A percentile compares a stretch with the other conserved stretches of the same genome.
Conservation (phyloP, 2,888 invertebrate species). For the Metacarcinus magister region DNA sequence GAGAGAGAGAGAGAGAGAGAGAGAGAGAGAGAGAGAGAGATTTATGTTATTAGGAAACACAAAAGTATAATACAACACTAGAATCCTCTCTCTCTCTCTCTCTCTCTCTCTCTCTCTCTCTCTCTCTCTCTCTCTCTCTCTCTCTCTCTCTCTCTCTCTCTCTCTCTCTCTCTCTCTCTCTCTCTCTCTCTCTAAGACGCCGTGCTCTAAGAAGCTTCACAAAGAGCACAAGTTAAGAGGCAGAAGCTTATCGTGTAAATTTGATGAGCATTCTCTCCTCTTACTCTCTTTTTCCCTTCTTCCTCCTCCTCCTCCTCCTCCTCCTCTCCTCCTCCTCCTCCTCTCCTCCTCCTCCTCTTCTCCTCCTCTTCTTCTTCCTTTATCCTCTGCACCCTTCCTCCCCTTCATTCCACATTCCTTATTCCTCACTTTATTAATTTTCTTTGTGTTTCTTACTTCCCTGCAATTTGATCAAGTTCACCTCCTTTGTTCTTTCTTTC, state of each 20-base stretch:
- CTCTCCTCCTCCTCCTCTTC: not conserved
- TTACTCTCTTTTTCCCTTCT: not conserved
- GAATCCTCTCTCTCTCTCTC: not conserved
- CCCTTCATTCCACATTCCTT: too few species aligned
- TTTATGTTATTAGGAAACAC: too few species aligned
- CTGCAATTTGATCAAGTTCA: too few species aligned
- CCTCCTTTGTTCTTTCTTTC: not conserved
- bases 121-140: not conserved
- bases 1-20: too few species aligned
- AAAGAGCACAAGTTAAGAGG: not conserved
- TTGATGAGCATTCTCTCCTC: not conserved
- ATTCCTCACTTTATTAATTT: too few species aligned
- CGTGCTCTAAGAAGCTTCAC: slow-evolving; percentile 37
- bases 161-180: not conserved
- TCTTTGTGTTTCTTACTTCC: too few species aligned
- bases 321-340: not conserved
- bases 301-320: not conserved
- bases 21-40: too few species aligned
- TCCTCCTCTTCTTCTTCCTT: not conserved
- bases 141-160: not conserved
- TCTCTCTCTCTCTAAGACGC: not conserved
- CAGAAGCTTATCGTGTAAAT: not conserved
- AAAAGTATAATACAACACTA: too few species aligned
- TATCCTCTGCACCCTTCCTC: not conserved
- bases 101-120: not conserved